Evolutionary conservation across 92 coral and sea anemone species (phyloP), one percentile per base, ranked within the genome.

Genomic region (Ricordea florida): DNA sequence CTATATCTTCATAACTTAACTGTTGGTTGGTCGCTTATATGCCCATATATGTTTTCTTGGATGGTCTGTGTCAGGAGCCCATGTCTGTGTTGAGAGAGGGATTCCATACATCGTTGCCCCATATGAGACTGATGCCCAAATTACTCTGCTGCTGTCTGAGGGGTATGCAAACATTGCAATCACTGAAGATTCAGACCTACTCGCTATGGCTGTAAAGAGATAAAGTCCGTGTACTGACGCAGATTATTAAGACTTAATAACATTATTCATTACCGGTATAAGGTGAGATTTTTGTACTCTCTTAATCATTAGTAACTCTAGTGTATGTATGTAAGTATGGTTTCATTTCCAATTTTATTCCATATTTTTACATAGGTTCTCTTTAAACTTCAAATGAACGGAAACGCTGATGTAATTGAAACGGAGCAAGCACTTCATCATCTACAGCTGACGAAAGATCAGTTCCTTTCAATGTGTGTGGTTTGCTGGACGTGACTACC

Each of bases 391-490:
- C 57, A 49, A 18, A 49, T 49, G 14, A 49, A 23, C 8, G 57
- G 57, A 49, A 49, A 49, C 21, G 29, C 26, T 16, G 57, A 49
- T 2, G 57, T 49, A 31, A 49, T 49, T 49, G 2, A 49, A 49
- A 16, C 26, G 57, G 57, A 49, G 1, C 25, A 49, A 49, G 57
- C 29, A 16, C 57, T 49, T 49, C 27, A 16, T 18, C 57, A 23
- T 18, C 57, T 49, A 16, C 57, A 49, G 57, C 27, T 49, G 9
- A 49, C 57, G 10, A 16, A 49, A 16, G 32, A 49, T n/a, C 57
- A 49, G 27, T 49, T 49, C 27, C 2, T 49, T 16, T 49, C 57
- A 49, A 49, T 49, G 57, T 49, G 57, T 49, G 57, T 49, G 57
- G 31, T n/a, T 18, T 16, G 48, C 48, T 42, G 48, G 48, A 13